Evolutionary conservation across 2,888 invertebrate genomes (phyloP).

Genomic region (Athalia cordata): DNA sequence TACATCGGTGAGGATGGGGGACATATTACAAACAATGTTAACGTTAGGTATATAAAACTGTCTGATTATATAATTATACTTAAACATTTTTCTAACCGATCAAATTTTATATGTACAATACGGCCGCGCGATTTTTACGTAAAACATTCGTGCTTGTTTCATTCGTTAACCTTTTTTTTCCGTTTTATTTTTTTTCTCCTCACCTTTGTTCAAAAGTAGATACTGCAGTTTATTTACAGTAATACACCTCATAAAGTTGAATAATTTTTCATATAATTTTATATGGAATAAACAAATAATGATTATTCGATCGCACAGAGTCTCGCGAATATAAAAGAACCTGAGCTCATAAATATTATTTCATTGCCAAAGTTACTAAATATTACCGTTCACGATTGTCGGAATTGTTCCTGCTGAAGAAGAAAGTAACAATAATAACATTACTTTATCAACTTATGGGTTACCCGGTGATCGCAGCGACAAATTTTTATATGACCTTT

Average conservation of each 20-base stretch:
- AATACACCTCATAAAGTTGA: not conserved
- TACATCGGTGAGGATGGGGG: not conserved
- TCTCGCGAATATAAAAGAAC: slow-evolving; percentile 1
- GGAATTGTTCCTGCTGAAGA: no score
- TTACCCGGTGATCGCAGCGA: not conserved
- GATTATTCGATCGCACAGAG: slow-evolving; percentile 21
- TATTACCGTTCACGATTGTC: not conserved
- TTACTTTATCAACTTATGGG: not conserved
- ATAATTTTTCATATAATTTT: not conserved
- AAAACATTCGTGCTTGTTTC: not conserved
- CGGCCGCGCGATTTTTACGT: not conserved
- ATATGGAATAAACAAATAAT: not conserved
- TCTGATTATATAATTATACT: slow-evolving; percentile 34
- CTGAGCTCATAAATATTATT: no score
- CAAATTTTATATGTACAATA: slow-evolving; percentile 19
- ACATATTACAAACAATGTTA: slow-evolving; percentile 12
- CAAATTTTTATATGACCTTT: not conserved
- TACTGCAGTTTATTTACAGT: slow-evolving; percentile 42
- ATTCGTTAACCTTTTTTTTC: not conserved
- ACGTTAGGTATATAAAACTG: slow-evolving; percentile 25
- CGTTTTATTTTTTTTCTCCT: no score
- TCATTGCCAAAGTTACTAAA: slow-evolving; percentile 23
- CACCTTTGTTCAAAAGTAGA: not conserved
- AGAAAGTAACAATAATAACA: not conserved
- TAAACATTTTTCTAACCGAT: slow-evolving; percentile 3